Evolutionary conservation across 2,797 vertebrate genomes (phyloP), one percentile per base, ranked within the genome.

Genomic region (Schizothorax lantsangensis): DNA sequence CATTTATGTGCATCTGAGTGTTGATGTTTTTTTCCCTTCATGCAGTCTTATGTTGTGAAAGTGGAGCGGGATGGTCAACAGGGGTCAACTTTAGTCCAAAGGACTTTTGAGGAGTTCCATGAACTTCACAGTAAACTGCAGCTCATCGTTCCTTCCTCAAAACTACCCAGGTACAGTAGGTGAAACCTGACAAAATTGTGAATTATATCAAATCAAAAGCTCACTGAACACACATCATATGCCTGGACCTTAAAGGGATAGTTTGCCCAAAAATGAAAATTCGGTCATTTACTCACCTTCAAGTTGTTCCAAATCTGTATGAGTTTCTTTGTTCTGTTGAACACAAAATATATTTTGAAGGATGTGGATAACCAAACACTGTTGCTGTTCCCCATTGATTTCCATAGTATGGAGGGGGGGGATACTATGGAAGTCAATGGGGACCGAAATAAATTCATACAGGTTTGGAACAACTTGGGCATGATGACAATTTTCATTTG

Each of bases 71-170:
- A 99, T 33, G 91, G 90, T 30, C 92, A 95, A 0, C 93, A 96
- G 0, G 97, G 97, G 19, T 71, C 80, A 78, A 89, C 90, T 49
- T 94, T 97, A 6, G 95, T 99, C 88, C 97, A 98, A 92, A 95
- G 98, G 84, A 98, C 96, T 0, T 99, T 98, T 80, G 98, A 98
- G 88, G 98, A 99, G 93, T 99, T 99, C 92, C 96, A 98, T 84
- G 98, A 99, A 88, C 94, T 99, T 79, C 98, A 99, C 94, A 97
- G 95, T 92, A 99, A 98, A 73, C 93, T 99, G 62, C 96, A 97
- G 52, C 96, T 99, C 54, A 91, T 98, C 88, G 98, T 98, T 91
- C 97, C 98, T 19, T 97, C 98, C 33, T 96, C 96, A 0, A 96
- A 96, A 89, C 93, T 99, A 30, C 98, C 98, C 93, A 98, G 97